These are phyloP conservation scores for Acleris cristana DNA, from an alignment of 2,888 invertebrate genomes.

Conservation along the genomic window DNA sequence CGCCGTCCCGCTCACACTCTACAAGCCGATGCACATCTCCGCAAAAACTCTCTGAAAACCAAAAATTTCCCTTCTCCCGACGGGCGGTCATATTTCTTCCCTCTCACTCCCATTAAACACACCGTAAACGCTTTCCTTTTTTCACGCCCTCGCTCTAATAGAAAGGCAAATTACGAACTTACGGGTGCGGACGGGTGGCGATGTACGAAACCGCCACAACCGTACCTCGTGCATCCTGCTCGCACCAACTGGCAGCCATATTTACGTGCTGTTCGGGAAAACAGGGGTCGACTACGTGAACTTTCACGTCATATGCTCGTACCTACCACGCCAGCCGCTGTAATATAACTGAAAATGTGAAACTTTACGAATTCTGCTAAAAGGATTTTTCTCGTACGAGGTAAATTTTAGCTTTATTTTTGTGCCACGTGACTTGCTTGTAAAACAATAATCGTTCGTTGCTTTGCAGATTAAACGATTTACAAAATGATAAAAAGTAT, in stretches of 20 bases:
- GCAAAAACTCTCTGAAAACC: constrained; percentile 82
- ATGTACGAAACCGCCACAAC: constrained; percentile 80
- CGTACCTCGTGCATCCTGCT: constrained; percentile 69
- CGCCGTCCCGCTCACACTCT: constrained; percentile 73
- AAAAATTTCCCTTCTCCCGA: constrained; percentile 82
- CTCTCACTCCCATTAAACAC: constrained; percentile 83
- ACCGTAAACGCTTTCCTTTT: constrained; percentile 84
- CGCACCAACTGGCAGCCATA: constrained; percentile 61
- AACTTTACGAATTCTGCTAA: constrained; percentile 15
- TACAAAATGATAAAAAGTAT: no score
- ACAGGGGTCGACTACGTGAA: constrained; percentile 76
- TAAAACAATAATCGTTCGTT: no score
- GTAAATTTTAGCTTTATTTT: neutral
- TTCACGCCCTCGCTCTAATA: constrained; percentile 84
- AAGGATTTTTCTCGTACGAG: neutral
- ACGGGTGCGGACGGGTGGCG: constrained; percentile 84
- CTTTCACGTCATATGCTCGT: constrained; percentile 77
- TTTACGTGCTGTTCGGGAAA: constrained; percentile 67
- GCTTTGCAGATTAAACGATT: no score
- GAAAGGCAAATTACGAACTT: constrained; percentile 85
- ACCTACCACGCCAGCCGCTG: constrained; percentile 49
- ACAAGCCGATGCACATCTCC: constrained; percentile 79
- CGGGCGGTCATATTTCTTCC: constrained; percentile 83
- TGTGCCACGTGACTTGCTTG: neutral
- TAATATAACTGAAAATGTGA: constrained; percentile 29